Conservation (phyloP, 2,888 invertebrate genomes). For the Copidosoma aretas region DNA sequence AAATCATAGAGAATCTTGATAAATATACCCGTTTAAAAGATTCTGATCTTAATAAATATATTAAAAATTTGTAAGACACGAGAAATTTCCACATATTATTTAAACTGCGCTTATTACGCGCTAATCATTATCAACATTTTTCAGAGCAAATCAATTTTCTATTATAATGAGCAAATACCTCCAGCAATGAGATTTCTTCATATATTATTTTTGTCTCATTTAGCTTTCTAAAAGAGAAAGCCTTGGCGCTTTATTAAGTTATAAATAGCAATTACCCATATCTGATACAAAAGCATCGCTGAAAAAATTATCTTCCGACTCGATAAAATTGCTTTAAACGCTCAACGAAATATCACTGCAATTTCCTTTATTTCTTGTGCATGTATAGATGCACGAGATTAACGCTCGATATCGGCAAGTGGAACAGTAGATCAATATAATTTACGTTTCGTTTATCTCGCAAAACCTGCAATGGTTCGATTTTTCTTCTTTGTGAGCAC, state of each 20-base stretch:
- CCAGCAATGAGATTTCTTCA: too few species aligned
- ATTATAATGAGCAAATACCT: too few species aligned
- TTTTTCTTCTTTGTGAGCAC: not conserved
- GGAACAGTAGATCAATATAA: not conserved
- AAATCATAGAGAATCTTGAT: too few species aligned
- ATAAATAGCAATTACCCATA: constrained; percentile 1
- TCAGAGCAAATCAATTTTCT: not conserved
- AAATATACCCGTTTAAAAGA: too few species aligned
- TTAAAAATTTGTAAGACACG: too few species aligned
- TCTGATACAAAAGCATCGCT: not conserved
- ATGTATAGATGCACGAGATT: too few species aligned
- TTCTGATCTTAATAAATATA: too few species aligned
- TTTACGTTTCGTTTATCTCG: not conserved
- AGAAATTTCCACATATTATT: not conserved
- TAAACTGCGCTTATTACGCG: not conserved
- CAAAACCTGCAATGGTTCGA: not conserved
- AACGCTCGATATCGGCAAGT: too few species aligned
- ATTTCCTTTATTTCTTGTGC: not conserved
- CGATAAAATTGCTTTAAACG: too few species aligned
- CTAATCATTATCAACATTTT: not conserved
- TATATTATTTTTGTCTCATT: not conserved
- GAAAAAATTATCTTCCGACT: not conserved
- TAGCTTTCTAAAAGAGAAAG: constrained; percentile 33
- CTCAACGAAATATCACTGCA: too few species aligned
- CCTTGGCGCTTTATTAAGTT: not conserved